Conservation (phyloP, 2,113 vertebrate genomes). For the Rousettus leschenaultii region DNA sequence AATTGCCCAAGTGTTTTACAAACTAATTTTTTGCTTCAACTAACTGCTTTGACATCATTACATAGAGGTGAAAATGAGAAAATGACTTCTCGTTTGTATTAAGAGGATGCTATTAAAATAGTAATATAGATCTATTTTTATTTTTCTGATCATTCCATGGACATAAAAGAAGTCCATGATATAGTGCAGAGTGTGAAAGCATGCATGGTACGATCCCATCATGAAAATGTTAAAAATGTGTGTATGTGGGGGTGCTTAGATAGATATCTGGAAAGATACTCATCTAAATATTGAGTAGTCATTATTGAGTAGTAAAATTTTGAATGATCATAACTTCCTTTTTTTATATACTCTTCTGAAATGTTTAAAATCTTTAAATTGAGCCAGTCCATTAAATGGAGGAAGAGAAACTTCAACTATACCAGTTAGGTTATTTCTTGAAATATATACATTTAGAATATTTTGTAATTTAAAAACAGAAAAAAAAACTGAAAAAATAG, state of each 20-base stretch:
- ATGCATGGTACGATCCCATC: background rate
- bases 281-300: background rate
- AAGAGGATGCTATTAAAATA: background rate
- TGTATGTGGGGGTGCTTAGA: background rate
- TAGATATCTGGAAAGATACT: background rate
- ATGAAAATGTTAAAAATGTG: background rate
- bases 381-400: background rate
- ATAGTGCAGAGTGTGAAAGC: background rate
- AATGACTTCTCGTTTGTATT: background rate
- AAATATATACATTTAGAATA: background rate
- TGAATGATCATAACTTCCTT: background rate
- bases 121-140: background rate
- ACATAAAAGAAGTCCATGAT: background rate
- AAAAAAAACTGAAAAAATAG: background rate
- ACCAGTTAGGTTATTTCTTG: background rate
- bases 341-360: background rate
- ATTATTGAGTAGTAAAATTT: background rate
- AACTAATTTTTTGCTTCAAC: background rate
- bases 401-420: background rate
- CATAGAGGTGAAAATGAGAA: background rate
- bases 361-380: background rate
- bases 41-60: background rate
- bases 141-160: background rate
- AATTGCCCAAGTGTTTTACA: background rate
- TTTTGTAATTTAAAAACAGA: background rate